A percentile compares a stretch with the other conserved stretches of the same genome.
Conservation (phyloP, 2,113 vertebrate species). For the Dromaius novaehollandiae region DNA sequence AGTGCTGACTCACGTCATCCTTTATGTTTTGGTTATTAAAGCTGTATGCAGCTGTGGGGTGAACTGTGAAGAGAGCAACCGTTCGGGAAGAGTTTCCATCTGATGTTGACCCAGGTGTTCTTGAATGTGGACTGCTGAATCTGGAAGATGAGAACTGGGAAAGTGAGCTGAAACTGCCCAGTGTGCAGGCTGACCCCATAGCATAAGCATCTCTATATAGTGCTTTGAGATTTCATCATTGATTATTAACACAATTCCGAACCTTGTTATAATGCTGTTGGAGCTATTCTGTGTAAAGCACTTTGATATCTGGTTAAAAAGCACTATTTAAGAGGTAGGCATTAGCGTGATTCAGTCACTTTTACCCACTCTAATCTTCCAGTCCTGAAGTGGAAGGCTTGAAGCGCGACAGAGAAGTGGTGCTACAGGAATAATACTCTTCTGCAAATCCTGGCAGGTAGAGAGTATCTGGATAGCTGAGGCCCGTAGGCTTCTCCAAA, state of each 20-base stretch:
- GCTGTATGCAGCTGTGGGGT: too few species aligned
- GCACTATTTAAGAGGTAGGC: background rate
- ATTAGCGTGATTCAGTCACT: background rate
- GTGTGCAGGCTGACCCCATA: background rate
- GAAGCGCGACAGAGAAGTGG: background rate
- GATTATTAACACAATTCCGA: background rate
- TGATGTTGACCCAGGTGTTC: background rate
- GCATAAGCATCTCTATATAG: background rate
- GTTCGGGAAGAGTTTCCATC: background rate
- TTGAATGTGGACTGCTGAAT: rapidly evolving
- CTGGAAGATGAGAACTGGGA: background rate
- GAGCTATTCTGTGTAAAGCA: background rate
- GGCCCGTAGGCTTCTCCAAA: background rate
- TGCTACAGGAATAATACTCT: background rate
- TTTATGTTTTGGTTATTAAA: background rate
- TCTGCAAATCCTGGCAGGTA: background rate
- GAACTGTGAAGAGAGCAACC: background rate
- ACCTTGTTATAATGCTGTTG: background rate
- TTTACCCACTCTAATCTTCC: background rate
- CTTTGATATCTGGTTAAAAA: background rate
- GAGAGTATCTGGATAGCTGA: background rate
- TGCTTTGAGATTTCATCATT: background rate
- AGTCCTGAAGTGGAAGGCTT: background rate
- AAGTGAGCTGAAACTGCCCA: background rate
- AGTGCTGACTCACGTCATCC: rapidly evolving